A percentile compares a stretch with the other conserved stretches of the same genome.
These are phyloP conservation scores for Psophia crepitans DNA, from an alignment of 2,113 vertebrate species.

Conservation along the genomic window DNA sequence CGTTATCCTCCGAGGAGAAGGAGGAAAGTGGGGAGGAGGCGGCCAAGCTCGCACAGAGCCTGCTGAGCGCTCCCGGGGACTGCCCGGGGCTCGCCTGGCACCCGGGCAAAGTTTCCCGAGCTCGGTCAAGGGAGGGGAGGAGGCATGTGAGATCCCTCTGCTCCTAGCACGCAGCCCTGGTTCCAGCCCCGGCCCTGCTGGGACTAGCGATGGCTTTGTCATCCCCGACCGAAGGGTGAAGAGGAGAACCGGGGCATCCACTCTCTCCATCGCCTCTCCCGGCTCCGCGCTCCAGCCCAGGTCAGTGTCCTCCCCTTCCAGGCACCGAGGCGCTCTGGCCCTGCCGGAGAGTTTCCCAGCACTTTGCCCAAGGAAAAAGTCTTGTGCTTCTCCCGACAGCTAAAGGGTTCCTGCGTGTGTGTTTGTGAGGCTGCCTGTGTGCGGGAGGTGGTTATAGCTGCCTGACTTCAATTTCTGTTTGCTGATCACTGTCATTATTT, in stretches of 20 bases:
- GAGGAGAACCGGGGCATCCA: background rate
- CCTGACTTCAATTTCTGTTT: background rate
- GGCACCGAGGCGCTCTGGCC: background rate
- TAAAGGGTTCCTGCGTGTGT: background rate
- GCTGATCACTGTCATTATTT: background rate
- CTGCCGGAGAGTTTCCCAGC: background rate
- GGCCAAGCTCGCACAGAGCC: background rate
- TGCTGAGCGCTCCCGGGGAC: background rate
- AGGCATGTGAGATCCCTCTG: background rate
- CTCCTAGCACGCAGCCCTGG: background rate
- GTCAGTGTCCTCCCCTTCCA: background rate
- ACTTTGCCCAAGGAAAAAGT: background rate
- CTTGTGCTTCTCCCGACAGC: background rate
- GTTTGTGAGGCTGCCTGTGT: background rate
- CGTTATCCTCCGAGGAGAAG: background rate
- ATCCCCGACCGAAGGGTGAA: background rate
- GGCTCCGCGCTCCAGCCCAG: background rate
- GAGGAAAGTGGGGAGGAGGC: background rate
- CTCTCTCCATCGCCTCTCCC: background rate
- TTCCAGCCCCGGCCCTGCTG: background rate
- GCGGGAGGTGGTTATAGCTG: background rate
- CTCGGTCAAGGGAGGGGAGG: background rate
- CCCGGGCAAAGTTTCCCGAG: constrained; percentile 35
- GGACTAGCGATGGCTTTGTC: background rate
- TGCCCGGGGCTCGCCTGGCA: background rate